These are phyloP conservation scores for Eumacrocentrus americanus DNA, from an alignment of 2,888 invertebrate genomes.

Conservation along the genomic window DNA sequence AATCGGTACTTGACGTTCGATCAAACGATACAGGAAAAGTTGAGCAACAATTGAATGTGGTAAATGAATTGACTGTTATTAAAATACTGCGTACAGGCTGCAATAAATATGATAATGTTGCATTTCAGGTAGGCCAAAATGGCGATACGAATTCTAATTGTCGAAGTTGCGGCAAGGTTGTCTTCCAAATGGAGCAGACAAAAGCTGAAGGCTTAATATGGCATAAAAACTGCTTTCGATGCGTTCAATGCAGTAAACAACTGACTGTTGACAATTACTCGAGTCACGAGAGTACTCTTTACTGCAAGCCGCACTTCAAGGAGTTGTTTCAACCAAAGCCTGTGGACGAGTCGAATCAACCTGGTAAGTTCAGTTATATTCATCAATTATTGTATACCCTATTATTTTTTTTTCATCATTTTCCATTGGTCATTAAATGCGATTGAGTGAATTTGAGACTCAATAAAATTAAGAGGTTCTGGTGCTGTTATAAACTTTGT, in stretches of 20 bases:
- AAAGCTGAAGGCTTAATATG: constrained; percentile 89
- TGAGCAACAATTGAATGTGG: constrained; percentile 71
- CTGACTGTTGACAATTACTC: constrained; percentile 93
- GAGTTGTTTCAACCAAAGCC: constrained; percentile 90
- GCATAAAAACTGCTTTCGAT: constrained; percentile 96
- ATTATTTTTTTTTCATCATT: background rate
- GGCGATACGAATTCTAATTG: constrained; percentile 73
- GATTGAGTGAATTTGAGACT: background rate
- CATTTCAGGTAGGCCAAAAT: constrained; percentile 58
- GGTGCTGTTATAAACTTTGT: constrained; percentile 34
- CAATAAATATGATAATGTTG: too few relatives aligned
- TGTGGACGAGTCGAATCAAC: constrained; percentile 74
- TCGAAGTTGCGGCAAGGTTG: constrained; percentile 84
- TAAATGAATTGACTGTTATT: constrained; percentile 58
- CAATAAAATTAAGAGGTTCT: background rate
- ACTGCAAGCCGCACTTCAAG: constrained; percentile 93
- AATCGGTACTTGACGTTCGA: constrained; percentile 71
- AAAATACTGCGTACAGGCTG: background rate
- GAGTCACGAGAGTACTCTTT: constrained; percentile 87
- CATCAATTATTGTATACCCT: background rate
- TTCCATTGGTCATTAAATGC: background rate
- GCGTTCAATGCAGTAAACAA: constrained; percentile 89
- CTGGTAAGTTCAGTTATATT: constrained; percentile 65
- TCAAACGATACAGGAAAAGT: constrained; percentile 72
- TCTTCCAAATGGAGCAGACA: constrained; percentile 96